Percentiles rank a stretch among this genome's conserved stretches.
phyloP scores from a whole-genome alignment of 2,888 invertebrate species.

The Sisyra nigra region DNA sequence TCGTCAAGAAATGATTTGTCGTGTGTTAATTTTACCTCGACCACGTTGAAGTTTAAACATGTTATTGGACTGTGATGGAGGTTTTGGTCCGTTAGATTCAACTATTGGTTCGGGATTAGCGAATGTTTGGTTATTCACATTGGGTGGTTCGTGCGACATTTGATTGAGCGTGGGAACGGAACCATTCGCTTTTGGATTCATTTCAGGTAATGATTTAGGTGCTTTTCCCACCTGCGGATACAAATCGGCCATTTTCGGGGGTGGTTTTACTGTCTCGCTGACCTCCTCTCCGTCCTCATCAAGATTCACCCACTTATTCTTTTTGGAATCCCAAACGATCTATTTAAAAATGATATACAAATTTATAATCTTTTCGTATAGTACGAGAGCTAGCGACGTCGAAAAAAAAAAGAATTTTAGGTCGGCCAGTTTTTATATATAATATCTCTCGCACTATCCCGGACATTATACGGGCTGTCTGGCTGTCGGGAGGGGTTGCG shows the following conservation, averaged over 20 bases:
- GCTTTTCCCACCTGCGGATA: conserved; percentile 10
- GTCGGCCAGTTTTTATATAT: too few relatives aligned
- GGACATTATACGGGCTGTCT: too few relatives aligned
- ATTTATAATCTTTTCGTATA: neutral
- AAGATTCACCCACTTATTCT: conserved; percentile 73
- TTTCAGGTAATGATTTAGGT: neutral
- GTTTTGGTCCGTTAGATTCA: conserved; percentile 10
- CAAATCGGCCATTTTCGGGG: conserved; percentile 50
- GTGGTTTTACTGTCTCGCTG: conserved; percentile 38
- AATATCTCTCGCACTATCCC: too few relatives aligned
- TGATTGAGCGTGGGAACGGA: conserved; percentile 9
- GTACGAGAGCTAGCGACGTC: too few relatives aligned
- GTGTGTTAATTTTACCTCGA: conserved; percentile 34
- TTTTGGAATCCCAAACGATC: conserved; percentile 89
- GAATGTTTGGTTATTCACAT: conserved; percentile 13
- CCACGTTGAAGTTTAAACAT: conserved; percentile 67
- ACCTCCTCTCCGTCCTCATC: conserved; percentile 50
- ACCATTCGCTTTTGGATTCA: too few relatives aligned
- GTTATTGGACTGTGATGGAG: conserved; percentile 33
- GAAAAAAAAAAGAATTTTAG: too few relatives aligned
- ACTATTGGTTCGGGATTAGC: conserved; percentile 14
- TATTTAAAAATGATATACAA: conserved; percentile 21
- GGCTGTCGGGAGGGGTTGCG: too few relatives aligned
- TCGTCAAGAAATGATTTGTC: neutral
- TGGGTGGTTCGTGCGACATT: neutral